Base-by-base conservation (phyloP, 2,888 invertebrate genomes). In the Agrochola litura region DNA sequence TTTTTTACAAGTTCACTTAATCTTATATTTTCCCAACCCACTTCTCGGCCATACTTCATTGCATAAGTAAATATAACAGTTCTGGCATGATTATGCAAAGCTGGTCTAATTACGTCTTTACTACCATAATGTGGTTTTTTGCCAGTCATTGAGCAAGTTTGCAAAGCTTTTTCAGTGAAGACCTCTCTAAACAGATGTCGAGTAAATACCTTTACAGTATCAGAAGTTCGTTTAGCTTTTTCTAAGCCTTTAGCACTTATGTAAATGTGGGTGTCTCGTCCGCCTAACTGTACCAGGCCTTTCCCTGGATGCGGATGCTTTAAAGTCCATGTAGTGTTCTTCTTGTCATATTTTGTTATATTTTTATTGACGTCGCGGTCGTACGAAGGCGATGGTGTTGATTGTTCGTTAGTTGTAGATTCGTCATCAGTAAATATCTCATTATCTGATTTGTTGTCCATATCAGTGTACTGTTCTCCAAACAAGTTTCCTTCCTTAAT, bases 91-190 rank as follows among this genome's bases (percentile, higher is more conserved):
- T 0, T 1, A 49, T 79, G 46, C 19, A 79, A 25, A 2, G 65
- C 41, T 8, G 73, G 78, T 14, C 46, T 16, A 5, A 9, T 8
- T 0, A 37, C 4, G 0, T n/a, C 30, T 10, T 73, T 9, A 16
- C 16, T 54, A n/a, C 76, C 76, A 37, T n/a, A 30, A 14, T 1
- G 0, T 1, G 37, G n/a, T 63, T 6, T 75, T 0, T 10, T n/a
- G 0, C 79, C 77, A 5, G 25, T 49, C 77, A 77, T 79, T 0
- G 79, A 54, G 6, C 77, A 79, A 5, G 54, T 70, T 1, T 25
- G 1, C 41, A 79, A 64, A 2, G 77, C 77, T 70, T 64, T n/a
- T 8, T 14, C 0, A 54, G 65, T 80, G 14, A 79, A 79, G 1
- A 46, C 65, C 25, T 60, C 78, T n/a, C 4, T 46, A 25, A 22